These are phyloP conservation scores for Tetraodon nigroviridis DNA, from an alignment of 2,113 vertebrate species.

Conservation along the genomic window DNA sequence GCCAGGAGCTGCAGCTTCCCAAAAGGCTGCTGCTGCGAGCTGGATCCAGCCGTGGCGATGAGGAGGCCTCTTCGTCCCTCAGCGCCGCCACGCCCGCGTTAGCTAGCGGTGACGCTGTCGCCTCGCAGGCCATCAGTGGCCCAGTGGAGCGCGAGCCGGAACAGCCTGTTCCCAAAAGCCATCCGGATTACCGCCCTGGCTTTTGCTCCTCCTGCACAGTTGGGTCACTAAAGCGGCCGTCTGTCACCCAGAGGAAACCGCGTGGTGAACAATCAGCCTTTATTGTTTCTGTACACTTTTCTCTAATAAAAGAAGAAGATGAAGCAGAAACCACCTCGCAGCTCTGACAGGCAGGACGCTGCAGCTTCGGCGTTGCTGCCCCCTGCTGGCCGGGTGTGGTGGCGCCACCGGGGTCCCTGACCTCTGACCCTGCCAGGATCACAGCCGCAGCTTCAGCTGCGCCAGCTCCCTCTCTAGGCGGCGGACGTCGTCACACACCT, in stretches of 20 bases:
- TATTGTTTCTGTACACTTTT: neutral
- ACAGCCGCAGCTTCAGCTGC: conserved; percentile 51
- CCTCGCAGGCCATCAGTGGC: conserved; percentile 19
- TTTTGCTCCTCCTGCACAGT: neutral
- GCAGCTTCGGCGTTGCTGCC: conserved; percentile 35
- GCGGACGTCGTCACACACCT: conserved; percentile 52
- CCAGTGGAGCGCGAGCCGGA: conserved; percentile 49
- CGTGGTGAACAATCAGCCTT: neutral
- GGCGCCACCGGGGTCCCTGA: conserved; percentile 24
- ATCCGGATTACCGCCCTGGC: conserved; percentile 1
- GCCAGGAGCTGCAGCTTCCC: neutral
- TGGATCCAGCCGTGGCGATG: too few relatives aligned
- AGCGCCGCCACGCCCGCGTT: conserved; percentile 51
- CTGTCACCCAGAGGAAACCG: neutral
- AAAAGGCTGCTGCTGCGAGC: neutral
- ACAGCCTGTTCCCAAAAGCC: conserved; percentile 50
- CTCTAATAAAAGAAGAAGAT: neutral
- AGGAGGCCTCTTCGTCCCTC: conserved; percentile 6
- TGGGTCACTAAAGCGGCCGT: too few relatives aligned
- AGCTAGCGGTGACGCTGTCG: conserved; percentile 37
- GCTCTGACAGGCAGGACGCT: too few relatives aligned
- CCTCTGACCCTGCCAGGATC: conserved; percentile 18
- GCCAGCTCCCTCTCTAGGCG: conserved; percentile 59
- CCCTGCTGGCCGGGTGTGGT: conserved; percentile 30
- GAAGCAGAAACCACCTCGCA: neutral